Conservation (phyloP, 1,140 invertebrate species). For the Camponotus floridanus region DNA sequence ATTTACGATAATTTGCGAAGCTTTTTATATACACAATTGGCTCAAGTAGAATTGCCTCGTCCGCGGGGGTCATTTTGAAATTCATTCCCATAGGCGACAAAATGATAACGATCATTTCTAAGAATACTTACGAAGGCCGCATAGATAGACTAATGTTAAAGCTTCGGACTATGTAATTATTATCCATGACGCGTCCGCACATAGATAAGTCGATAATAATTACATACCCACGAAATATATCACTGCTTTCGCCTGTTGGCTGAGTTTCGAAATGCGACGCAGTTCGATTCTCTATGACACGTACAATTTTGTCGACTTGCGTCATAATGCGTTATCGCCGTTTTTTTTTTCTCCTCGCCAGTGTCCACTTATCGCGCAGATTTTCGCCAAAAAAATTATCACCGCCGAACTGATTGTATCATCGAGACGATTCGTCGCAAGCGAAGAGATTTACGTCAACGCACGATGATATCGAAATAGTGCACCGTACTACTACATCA, state of each 20-base stretch:
- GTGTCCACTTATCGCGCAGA: not conserved
- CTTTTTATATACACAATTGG: not conserved
- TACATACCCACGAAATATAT: constrained; percentile 65
- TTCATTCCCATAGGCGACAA: constrained; percentile 39
- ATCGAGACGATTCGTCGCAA: not conserved
- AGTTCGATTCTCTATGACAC: not conserved
- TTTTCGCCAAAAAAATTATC: constrained; percentile 16
- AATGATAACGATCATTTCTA: constrained; percentile 38
- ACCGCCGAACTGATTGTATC: constrained; percentile 1
- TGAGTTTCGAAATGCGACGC: constrained; percentile 13
- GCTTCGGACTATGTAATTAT: constrained; percentile 52
- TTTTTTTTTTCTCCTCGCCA: constrained; percentile 1
- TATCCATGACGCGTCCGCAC: constrained; percentile 11
- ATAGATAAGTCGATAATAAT: constrained; percentile 57
- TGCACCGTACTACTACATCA: constrained; percentile 36
- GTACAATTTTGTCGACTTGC: constrained; percentile 13
- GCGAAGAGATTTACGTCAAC: constrained; percentile 38
- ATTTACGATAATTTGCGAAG: constrained; percentile 1
- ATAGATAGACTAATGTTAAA: constrained; percentile 62
- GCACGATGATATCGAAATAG: constrained; percentile 57
- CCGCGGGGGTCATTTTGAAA: constrained; percentile 30
- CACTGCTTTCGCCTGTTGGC: constrained; percentile 29
- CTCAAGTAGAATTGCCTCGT: not conserved
- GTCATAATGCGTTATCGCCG: not conserved
- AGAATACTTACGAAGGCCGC: constrained; percentile 18